A percentile compares a stretch with the other conserved stretches of the same genome.
phyloP scores from a whole-genome alignment of 64 coral and sea anemone genomes.

The Actinia tenebrosa region DNA sequence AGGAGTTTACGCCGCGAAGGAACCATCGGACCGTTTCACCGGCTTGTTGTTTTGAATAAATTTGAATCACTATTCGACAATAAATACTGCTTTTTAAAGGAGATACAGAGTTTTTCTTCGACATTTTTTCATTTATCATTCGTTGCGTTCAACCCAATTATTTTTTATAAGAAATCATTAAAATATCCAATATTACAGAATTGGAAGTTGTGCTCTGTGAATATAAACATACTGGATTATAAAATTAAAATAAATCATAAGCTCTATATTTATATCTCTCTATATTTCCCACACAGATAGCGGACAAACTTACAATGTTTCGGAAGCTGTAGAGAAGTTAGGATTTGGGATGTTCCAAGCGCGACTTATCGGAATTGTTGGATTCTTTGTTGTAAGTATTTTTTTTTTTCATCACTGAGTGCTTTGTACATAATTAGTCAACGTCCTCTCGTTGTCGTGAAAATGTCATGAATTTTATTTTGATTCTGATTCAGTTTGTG shows the following conservation, averaged over 20 bases:
- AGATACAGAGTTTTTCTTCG: background rate
- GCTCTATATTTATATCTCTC: too few species aligned
- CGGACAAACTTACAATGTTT: conserved; percentile 47
- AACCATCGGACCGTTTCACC: background rate
- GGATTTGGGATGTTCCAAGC: conserved; percentile 86
- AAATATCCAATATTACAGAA: background rate
- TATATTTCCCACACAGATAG: too few species aligned
- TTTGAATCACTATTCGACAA: background rate
- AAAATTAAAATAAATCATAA: too few species aligned
- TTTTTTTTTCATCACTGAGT: background rate
- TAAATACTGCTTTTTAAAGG: background rate
- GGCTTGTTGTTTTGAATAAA: background rate
- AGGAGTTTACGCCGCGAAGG: background rate
- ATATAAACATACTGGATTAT: too few species aligned
- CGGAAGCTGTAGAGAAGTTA: conserved; percentile 76
- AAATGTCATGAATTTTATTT: background rate
- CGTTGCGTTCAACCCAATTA: too few species aligned
- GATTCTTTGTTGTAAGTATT: conserved; percentile 74
- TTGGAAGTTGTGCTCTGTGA: background rate
- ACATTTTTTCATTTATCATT: background rate
- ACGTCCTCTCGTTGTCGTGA: too few species aligned
- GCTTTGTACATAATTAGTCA: background rate
- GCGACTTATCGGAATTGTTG: conserved; percentile 56
- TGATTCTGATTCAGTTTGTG: too few species aligned
- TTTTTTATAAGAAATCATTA: too few species aligned